These are phyloP conservation scores for Rhagoletis pomonella DNA, from an alignment of 1,140 invertebrate species.

Conservation along the genomic window DNA sequence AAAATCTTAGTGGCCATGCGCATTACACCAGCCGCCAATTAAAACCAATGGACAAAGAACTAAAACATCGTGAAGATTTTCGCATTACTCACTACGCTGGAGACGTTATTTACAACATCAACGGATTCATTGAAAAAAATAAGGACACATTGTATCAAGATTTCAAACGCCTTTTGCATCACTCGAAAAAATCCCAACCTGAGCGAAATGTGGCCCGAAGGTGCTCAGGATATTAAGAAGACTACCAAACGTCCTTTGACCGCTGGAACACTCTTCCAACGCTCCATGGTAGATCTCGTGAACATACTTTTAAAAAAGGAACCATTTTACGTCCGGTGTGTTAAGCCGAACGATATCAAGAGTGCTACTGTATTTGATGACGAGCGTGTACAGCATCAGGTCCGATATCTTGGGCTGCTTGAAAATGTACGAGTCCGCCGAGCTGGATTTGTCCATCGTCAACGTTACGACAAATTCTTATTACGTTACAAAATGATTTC, in stretches of 20 bases:
- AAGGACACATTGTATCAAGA: conserved; percentile 97
- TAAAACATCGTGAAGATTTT: conserved; percentile 89
- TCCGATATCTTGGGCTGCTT: conserved; percentile 90
- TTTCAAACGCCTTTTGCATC: conserved; percentile 93
- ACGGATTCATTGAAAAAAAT: conserved; percentile 96
- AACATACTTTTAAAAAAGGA: conserved; percentile 92
- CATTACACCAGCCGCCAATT: conserved; percentile 93
- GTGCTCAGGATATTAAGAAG: conserved; percentile 91
- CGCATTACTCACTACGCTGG: conserved; percentile 94
- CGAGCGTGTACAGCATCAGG: conserved; percentile 90
- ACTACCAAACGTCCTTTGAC: conserved; percentile 95
- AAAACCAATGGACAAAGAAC: conserved; percentile 86
- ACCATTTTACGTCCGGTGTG: conserved; percentile 96
- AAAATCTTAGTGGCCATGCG: conserved; percentile 88
- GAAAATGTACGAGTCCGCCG: conserved; percentile 95
- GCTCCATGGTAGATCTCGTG: conserved; percentile 93
- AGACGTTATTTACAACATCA: conserved; percentile 94
- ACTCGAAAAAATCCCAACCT: conserved; percentile 85
- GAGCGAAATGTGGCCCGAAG: conserved; percentile 95
- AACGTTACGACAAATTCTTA: conserved; percentile 90
- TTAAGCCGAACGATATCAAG: conserved; percentile 96
- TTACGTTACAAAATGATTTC: conserved; percentile 96
- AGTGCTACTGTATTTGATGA: conserved; percentile 81
- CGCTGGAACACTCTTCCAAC: conserved; percentile 94
- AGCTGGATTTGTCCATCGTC: conserved; percentile 94